Evolutionary conservation across 2,113 vertebrate genomes (phyloP), one percentile per base, ranked within the genome.

Genomic region (Nannospalax galili): DNA sequence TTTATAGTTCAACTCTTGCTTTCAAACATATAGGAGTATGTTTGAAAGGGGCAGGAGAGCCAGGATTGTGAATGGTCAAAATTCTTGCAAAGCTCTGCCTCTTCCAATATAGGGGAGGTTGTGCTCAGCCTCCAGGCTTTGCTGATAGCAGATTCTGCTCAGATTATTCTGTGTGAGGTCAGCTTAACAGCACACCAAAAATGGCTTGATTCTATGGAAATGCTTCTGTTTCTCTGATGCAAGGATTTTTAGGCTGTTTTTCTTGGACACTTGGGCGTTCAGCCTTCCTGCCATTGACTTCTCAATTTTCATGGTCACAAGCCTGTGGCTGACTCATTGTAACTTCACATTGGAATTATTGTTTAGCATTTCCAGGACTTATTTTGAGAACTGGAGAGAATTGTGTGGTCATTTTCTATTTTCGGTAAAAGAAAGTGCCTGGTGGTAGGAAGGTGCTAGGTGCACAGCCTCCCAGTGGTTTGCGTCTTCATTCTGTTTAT

Each of bases 401-500:
- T 20, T 62, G 42, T 74, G 56, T 3, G 73, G 93, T 95, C 22
- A 10, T 87, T 89, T 94, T 92, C 84, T 93, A 26, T 89, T 97
- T 96, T 84, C 8, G 5, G 45, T 74, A 79, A 64, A 70, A 94
- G 96, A 96, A 97, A 97, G 92, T 80, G 81, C 48, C 4, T 77
- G 12, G 72, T 84, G 84, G 93, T 82, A 74, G 79, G 52, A 94
- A 93, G 75, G 45, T 40, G 32, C 65, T 77, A 94, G 95, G 93
- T 93, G 12, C 92, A 22, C 70, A 74, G 45, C 72, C 70, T 0
- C 69, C 86, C 14, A 37, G 30, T 95, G 78, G 72, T 96, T 79
- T 97, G 65, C 96, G 16, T 19, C 40, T 40, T 73, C n/a, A 22
- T 98, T 90, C 92, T 90, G 10, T 78, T 84, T 95, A 95, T 69